A percentile compares a stretch with the other conserved stretches of the same genome.
phyloP scores from a whole-genome alignment of 1,140 invertebrate species.

The Drosophila littoralis region DNA sequence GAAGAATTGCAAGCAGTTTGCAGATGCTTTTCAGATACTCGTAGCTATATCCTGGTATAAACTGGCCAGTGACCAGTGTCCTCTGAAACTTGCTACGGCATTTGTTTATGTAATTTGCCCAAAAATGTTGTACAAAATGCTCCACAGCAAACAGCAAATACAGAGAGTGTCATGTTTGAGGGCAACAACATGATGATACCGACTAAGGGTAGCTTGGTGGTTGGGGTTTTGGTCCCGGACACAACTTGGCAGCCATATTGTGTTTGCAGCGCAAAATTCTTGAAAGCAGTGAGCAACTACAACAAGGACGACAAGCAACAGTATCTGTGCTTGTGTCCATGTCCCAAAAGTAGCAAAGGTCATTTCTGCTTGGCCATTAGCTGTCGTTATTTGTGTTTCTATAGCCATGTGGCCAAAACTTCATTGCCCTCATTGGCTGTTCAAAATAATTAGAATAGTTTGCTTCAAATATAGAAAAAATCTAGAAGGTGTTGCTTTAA shows the following conservation, averaged over 20 bases:
- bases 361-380: conserved; percentile 57
- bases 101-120: conserved; percentile 72
- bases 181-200: conserved; percentile 13
- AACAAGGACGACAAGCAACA: conserved; percentile 38
- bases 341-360: conserved; percentile 49
- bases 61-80: conserved; percentile 14
- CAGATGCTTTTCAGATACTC: background rate
- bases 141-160: conserved; percentile 52
- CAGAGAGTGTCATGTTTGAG: conserved; percentile 47
- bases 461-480: conserved; percentile 18
- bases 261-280: conserved; percentile 42
- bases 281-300: conserved; percentile 37
- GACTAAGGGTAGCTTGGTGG: conserved; percentile 8
- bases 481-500: conserved; percentile 8
- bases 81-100: conserved; percentile 29
- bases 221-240: conserved; percentile 32
- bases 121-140: conserved; percentile 72
- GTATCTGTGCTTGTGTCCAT: conserved; percentile 24
- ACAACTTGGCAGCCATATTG: conserved; percentile 45
- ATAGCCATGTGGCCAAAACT: conserved; percentile 44
- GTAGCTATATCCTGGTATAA: conserved; percentile 1
- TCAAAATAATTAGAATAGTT: conserved; percentile 80
- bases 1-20: background rate
- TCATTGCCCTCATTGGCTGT: conserved; percentile 70
- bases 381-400: conserved; percentile 28